These are phyloP conservation scores for Cyprinodon diabolis DNA, from an alignment of 2,797 vertebrate species.

Conservation along the genomic window DNA sequence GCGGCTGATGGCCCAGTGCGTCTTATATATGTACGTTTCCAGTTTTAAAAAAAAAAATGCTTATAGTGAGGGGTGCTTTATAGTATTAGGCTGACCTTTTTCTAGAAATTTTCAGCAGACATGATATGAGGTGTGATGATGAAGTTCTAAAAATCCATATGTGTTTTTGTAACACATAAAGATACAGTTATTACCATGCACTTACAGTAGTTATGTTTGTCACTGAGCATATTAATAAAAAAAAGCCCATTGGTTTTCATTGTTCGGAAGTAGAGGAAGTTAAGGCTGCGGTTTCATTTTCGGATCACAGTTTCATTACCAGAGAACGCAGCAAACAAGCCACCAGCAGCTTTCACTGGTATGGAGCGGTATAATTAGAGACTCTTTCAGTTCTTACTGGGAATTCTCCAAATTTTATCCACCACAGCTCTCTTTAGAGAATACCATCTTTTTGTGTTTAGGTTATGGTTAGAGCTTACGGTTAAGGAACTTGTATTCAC, in stretches of 20 bases:
- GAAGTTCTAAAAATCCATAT: too few species aligned
- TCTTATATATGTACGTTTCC: too few species aligned
- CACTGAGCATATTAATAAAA: neutral
- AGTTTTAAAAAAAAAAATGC: too few species aligned
- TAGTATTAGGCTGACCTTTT: too few species aligned
- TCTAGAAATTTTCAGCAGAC: too few species aligned
- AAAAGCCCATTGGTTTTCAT: neutral
- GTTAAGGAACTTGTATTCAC: neutral
- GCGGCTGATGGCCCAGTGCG: too few species aligned
- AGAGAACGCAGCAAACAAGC: neutral
- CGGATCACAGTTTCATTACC: neutral
- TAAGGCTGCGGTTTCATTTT: neutral
- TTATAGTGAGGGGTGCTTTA: too few species aligned
- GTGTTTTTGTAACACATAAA: too few species aligned
- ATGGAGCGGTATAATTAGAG: neutral
- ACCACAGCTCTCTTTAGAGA: neutral
- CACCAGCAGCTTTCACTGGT: neutral
- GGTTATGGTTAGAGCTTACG: neutral
- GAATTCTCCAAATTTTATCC: neutral
- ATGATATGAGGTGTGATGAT: too few species aligned
- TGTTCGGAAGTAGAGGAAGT: neutral
- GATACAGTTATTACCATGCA: too few species aligned
- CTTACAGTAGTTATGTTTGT: neutral
- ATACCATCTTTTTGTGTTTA: neutral
- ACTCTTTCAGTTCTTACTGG: neutral